Conservation (phyloP, 2,797 vertebrate genomes). For the Arrhamphus sclerolepis region DNA sequence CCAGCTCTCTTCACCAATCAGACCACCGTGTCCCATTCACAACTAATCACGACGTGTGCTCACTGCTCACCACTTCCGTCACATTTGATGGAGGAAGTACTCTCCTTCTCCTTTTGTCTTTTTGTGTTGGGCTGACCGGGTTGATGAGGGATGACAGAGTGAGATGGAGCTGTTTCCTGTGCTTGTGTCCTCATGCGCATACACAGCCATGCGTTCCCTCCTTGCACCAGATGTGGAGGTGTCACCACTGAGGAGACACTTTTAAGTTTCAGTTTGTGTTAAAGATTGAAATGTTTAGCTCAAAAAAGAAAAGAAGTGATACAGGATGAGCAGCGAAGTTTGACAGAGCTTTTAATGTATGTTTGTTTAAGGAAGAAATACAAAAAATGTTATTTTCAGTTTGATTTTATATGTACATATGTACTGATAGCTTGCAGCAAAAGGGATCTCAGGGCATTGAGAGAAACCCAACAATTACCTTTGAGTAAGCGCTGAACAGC, state of each 20-base stretch:
- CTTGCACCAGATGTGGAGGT: conserved; percentile 23
- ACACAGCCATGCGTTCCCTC: conserved; percentile 34
- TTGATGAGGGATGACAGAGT: conserved; percentile 41
- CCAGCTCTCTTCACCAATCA: conserved; percentile 69
- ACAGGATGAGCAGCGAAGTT: conserved; percentile 31
- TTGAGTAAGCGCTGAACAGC: no score
- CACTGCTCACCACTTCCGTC: conserved; percentile 57
- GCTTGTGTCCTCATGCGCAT: conserved; percentile 10
- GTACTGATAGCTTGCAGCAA: no score
- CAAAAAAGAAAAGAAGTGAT: conserved; percentile 25
- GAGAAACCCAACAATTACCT: no score
- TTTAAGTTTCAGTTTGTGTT: conserved; percentile 37
- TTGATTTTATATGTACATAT: no score
- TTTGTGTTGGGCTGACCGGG: conserved; percentile 50
- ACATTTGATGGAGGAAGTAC: conserved; percentile 63
- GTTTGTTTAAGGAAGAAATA: no score
- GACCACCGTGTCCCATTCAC: conserved; percentile 58
- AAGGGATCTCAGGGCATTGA: no score
- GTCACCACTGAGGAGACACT: conserved; percentile 9
- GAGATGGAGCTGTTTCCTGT: conserved; percentile 47
- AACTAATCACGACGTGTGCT: conserved; percentile 62
- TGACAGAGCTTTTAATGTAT: no score
- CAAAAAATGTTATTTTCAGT: no score
- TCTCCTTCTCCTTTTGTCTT: conserved; percentile 51
- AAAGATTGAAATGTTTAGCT: neutral